Conservation (phyloP, 2,113 vertebrate species). For the Cryptomyrus ogoouensis region DNA sequence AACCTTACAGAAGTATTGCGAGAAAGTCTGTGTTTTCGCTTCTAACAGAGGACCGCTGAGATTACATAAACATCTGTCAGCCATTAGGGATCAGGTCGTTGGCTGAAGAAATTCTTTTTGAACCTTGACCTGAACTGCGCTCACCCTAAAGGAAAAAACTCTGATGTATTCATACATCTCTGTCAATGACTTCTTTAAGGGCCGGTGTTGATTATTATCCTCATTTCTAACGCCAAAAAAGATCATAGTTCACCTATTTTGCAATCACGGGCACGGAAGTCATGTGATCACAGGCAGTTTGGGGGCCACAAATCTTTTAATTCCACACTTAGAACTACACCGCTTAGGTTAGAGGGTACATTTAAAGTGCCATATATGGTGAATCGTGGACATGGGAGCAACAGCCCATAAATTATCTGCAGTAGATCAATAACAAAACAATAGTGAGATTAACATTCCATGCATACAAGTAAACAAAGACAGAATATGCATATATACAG, state of each 20-base stretch:
- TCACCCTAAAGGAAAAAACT: conserved; percentile 12
- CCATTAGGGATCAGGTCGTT: conserved; percentile 39
- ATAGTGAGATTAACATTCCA: background rate
- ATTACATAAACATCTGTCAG: conserved; percentile 62
- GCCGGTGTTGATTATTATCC: conserved; percentile 18
- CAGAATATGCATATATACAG: background rate
- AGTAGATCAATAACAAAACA: background rate
- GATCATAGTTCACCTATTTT: conserved; percentile 11
- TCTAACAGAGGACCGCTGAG: conserved; percentile 42
- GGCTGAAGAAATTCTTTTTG: conserved; percentile 45
- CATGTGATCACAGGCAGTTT: background rate
- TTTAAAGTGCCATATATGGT: background rate
- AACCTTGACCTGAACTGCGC: conserved; percentile 48
- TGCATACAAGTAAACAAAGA: background rate
- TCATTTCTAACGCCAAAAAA: conserved; percentile 14
- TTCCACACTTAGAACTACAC: background rate
- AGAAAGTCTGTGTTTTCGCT: conserved; percentile 27
- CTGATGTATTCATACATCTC: conserved; percentile 20
- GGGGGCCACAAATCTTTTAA: conserved; percentile 25
- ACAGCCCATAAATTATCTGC: background rate
- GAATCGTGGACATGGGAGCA: background rate
- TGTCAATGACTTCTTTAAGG: conserved; percentile 11
- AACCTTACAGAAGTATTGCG: background rate
- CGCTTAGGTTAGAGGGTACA: background rate
- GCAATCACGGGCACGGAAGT: conserved; percentile 6